These are phyloP conservation scores for Micromys minutus DNA, from an alignment of 2,113 vertebrate species.

Conservation along the genomic window DNA sequence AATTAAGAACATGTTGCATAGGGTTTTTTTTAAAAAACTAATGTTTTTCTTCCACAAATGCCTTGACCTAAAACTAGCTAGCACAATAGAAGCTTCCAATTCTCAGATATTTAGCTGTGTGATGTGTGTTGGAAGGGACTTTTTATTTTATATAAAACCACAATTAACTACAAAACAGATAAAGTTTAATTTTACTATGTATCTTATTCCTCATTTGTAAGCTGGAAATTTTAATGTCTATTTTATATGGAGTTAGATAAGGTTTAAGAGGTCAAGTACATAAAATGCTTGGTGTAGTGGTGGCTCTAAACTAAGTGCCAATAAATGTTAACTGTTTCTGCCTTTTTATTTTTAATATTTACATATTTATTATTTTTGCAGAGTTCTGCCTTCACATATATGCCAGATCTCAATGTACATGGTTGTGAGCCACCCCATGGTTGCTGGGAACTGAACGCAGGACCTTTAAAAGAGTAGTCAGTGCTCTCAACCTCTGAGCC, in stretches of 20 bases:
- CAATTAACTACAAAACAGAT: not conserved
- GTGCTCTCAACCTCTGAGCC: no score
- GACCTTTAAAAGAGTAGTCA: no score
- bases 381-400: no score
- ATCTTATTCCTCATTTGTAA: not conserved
- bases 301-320: not conserved
- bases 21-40: not conserved
- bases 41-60: not conserved
- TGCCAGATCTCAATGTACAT: no score
- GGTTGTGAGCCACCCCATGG: no score
- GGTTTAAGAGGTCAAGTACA: not conserved
- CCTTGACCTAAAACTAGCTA: not conserved
- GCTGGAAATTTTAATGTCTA: not conserved
- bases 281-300: not conserved
- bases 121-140: not conserved
- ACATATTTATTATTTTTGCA: no score
- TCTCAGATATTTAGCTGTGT: not conserved
- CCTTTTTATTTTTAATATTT: no score
- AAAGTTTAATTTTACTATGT: not conserved
- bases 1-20: not conserved
- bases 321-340: not conserved
- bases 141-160: not conserved
- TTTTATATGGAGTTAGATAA: not conserved
- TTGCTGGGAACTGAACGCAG: no score
- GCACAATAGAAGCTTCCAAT: not conserved